These are phyloP conservation scores for Macropodus opercularis DNA, from an alignment of 2,797 vertebrate genomes.

Conservation along the genomic window DNA sequence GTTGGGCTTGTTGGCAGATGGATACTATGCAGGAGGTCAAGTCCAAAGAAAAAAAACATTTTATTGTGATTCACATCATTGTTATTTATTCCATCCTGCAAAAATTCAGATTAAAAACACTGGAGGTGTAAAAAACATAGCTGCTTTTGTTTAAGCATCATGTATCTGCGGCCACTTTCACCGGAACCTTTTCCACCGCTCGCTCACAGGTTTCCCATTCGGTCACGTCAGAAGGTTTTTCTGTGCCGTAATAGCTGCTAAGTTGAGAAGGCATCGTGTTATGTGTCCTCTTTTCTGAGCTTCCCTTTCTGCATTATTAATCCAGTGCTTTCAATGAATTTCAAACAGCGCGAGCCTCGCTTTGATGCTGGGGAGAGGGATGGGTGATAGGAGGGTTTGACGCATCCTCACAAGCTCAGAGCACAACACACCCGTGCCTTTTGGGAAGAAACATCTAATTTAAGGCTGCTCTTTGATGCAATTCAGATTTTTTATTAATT, in stretches of 20 bases:
- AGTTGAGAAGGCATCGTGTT: slow-evolving; percentile 47
- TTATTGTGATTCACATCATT: slow-evolving; percentile 20
- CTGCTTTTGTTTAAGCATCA: slow-evolving; percentile 58
- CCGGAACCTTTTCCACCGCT: slow-evolving; percentile 42
- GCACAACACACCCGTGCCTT: slow-evolving; percentile 46
- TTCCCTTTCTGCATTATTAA: slow-evolving; percentile 79
- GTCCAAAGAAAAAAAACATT: too few species aligned
- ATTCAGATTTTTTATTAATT: slow-evolving; percentile 48
- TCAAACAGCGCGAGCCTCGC: slow-evolving; percentile 66
- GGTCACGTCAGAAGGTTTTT: slow-evolving; percentile 55
- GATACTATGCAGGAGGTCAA: too few species aligned
- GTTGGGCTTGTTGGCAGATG: too few species aligned
- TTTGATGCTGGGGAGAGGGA: slow-evolving; percentile 73
- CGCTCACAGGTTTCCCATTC: slow-evolving; percentile 58
- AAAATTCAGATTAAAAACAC: slow-evolving; percentile 6
- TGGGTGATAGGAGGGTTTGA: slow-evolving; percentile 19
- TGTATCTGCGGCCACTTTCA: slow-evolving; percentile 46
- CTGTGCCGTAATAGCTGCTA: slow-evolving; percentile 62
- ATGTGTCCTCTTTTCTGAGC: slow-evolving; percentile 62
- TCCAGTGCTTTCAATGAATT: slow-evolving; percentile 79
- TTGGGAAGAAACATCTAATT: slow-evolving; percentile 51
- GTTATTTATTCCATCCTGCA: slow-evolving; percentile 6
- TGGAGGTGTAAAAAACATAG: slow-evolving; percentile 32
- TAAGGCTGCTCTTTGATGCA: slow-evolving; percentile 45
- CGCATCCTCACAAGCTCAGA: slow-evolving; percentile 40